These are phyloP conservation scores for Amphiduros pacificus DNA, from an alignment of 2,888 invertebrate species.

Conservation along the genomic window DNA sequence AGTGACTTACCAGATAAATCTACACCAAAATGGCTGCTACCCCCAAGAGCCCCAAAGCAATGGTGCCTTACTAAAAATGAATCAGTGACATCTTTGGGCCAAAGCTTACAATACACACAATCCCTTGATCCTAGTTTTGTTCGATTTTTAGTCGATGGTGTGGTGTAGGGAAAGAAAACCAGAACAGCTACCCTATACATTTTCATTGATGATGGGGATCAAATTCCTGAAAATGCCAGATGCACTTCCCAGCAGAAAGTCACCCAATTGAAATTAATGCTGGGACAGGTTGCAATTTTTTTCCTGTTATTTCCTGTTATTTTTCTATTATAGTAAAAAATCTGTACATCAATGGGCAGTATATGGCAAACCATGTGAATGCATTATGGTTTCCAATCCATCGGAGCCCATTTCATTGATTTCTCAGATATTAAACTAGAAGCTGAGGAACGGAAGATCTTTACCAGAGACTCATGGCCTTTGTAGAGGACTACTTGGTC, in stretches of 20 bases:
- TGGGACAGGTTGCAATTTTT: conserved; percentile 31
- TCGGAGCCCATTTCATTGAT: conserved; percentile 32
- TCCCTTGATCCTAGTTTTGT: conserved; percentile 28
- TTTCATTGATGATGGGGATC: conserved; percentile 22
- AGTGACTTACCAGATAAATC: too few relatives aligned
- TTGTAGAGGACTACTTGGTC: conserved; percentile 30
- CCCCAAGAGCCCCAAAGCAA: conserved; percentile 31
- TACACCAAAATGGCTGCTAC: too few relatives aligned
- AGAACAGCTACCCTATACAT: conserved; percentile 15
- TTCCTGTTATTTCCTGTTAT: conserved; percentile 15
- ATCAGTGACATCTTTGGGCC: conserved; percentile 29
- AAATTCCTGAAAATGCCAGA: conserved; percentile 7
- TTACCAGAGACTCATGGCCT: conserved; percentile 27
- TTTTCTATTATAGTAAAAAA: conserved; percentile 12
- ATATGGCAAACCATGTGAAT: conserved; percentile 27
- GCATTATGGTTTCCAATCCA: conserved; percentile 37
- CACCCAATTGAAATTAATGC: conserved; percentile 27
- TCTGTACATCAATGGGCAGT: conserved; percentile 3
- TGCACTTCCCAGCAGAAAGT: conserved; percentile 24
- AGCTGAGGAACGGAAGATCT: conserved; percentile 30
- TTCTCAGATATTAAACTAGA: conserved; percentile 25
- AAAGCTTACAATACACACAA: conserved; percentile 26
- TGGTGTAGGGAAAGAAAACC: conserved; percentile 25
- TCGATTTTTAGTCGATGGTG: conserved; percentile 24
- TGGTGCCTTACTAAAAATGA: conserved; percentile 31